phyloP scores from a whole-genome alignment of 2,797 vertebrate genomes.

The Ctenosaura bakeri region DNA sequence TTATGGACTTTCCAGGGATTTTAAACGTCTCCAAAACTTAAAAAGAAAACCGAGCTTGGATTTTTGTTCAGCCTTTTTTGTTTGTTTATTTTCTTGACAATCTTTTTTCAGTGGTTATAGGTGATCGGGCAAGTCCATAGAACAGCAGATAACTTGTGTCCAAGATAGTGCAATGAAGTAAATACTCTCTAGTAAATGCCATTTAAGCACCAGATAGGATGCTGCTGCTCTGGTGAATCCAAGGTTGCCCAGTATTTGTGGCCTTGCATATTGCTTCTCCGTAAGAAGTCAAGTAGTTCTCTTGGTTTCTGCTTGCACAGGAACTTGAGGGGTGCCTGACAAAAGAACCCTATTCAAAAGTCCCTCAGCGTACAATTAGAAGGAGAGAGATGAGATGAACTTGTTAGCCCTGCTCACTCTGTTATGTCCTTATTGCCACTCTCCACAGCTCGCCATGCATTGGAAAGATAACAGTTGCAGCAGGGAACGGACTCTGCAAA shows the following conservation, averaged over 20 bases:
- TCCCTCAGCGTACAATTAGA: neutral
- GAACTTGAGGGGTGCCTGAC: neutral
- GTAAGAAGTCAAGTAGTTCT: neutral
- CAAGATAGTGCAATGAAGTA: neutral
- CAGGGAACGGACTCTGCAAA: no score
- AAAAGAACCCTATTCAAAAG: neutral
- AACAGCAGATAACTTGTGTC: neutral
- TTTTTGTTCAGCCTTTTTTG: neutral
- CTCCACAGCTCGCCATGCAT: neutral
- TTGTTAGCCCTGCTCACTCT: neutral
- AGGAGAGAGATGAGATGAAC: neutral
- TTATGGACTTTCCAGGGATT: neutral
- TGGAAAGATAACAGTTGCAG: neutral
- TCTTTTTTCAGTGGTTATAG: neutral
- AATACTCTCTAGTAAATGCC: no score
- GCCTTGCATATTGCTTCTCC: neutral
- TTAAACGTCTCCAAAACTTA: neutral
- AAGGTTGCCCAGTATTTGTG: neutral
- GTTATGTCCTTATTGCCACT: neutral
- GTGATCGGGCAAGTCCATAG: neutral
- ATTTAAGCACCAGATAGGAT: neutral
- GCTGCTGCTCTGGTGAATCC: conserved; percentile 3
- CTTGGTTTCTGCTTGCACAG: neutral
- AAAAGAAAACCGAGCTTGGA: neutral
- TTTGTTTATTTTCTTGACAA: no score